phyloP scores from a whole-genome alignment of 2,113 vertebrate genomes.

The Cyanoderma ruficeps region DNA sequence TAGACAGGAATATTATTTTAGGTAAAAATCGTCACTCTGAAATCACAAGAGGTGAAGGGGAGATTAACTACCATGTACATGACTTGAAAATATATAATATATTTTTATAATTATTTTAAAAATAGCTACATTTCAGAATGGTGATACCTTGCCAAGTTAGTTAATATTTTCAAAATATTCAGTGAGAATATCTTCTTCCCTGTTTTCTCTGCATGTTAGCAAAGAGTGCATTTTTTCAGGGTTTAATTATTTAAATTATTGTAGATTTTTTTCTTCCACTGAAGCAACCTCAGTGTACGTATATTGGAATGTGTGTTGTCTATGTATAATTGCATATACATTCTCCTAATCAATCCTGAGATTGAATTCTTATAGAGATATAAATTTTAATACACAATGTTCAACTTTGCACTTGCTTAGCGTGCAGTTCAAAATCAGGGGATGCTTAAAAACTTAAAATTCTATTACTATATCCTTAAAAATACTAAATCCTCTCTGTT shows the following conservation, averaged over 20 bases:
- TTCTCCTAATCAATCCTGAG: not conserved
- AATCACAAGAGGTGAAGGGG: not conserved
- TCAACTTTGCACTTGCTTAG: not conserved
- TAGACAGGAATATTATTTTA: not conserved
- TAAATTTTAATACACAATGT: not conserved
- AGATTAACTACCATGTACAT: not conserved
- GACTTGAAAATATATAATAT: not conserved
- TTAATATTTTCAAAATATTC: not conserved
- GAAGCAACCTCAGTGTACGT: fast-evolving
- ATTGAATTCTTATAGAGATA: not conserved
- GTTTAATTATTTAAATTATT: not conserved
- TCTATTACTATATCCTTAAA: not conserved
- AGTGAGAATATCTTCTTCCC: not conserved
- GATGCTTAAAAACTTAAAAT: not conserved
- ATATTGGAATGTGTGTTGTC: not conserved
- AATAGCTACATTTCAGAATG: not conserved
- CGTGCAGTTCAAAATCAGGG: not conserved
- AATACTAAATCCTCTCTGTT: not conserved
- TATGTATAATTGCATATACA: not conserved
- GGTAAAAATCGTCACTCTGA: not conserved
- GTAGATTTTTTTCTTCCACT: not conserved
- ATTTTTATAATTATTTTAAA: no score
- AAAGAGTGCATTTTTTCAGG: not conserved
- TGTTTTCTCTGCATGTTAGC: not conserved
- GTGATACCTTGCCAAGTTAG: not conserved